Evolutionary conservation across 2,888 invertebrate genomes (phyloP), one percentile per base, ranked within the genome.

Genomic region (Tiphia femorata): DNA sequence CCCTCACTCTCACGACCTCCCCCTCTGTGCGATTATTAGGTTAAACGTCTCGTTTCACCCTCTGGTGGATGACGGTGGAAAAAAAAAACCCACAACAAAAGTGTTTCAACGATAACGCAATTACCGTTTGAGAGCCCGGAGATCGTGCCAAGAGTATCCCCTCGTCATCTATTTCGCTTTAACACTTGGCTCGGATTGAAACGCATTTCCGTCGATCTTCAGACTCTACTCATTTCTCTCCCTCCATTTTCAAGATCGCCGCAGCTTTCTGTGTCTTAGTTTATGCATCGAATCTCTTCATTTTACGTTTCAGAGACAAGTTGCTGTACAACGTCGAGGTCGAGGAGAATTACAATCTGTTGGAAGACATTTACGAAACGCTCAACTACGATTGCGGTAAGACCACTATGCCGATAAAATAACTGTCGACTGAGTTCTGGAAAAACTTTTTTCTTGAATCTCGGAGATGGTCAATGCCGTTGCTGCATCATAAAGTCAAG

Each of bases 331-430:
- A 90, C 72, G 87, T 90, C 47, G 87, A 86, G 62, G 85, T 85
- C 50, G 89, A 89, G 79, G 87, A 87, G 73, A 90, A 91, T 82
- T 91, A 91, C 78, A 90, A 90, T 71, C 89, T 91, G 78, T 85
- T 91, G 76, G 91, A 91, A 84, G 91, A 92, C 84, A 88, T 91
- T 80, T 90, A 89, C 77, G 91, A 91, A 74, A 87, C 89, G 21
- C 86, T 91, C 30, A 86, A 87, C 62, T 87, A 87, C 58, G 88
- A 89, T 67, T 87, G 87, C 83, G 89, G 91, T 91, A 85, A 88
- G 85, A 46, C 27, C n/a, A n/a, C n/a, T n/a, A n/a, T n/a, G n/a
- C n/a, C n/a, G n/a, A n/a, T n/a, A n/a, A n/a, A n/a, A n/a, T n/a
- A n/a, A n/a, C n/a, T n/a, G n/a, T n/a, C n/a, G n/a, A n/a, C n/a